A percentile compares a stretch with the other conserved stretches of the same genome.
Evolutionary conservation across 2,797 vertebrate genomes (phyloP).

Genomic region (Pangasius larnaudii): DNA sequence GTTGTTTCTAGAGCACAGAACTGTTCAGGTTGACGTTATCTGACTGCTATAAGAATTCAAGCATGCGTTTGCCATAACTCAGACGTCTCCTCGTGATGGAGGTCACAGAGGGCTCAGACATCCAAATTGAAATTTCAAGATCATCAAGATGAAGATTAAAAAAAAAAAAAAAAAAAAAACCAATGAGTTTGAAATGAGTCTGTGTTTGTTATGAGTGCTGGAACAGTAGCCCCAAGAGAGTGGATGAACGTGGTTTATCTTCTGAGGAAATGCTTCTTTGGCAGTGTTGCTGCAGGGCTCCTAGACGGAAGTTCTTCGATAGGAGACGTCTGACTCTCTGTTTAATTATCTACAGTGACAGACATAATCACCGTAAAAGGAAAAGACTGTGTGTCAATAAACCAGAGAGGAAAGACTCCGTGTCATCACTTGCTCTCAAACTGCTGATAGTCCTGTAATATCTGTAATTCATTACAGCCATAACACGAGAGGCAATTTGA

Average conservation of each 20-base stretch:
- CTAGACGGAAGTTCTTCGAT: constrained; percentile 45
- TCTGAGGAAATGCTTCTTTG: constrained; percentile 54
- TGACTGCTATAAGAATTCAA: neutral
- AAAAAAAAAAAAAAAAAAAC: neutral
- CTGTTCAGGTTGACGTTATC: neutral
- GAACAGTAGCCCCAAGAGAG: constrained; percentile 36
- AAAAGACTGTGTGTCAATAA: constrained; percentile 35
- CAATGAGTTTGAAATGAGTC: neutral
- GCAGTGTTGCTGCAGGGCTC: constrained; percentile 40
- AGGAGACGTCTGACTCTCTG: constrained; percentile 28
- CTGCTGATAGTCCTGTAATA: constrained; percentile 29
- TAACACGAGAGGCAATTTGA: neutral
- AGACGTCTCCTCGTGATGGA: neutral
- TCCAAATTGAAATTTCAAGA: constrained; percentile 16
- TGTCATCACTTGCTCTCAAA: constrained; percentile 20
- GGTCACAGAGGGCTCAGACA: constrained; percentile 25
- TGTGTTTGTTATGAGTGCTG: constrained; percentile 23
- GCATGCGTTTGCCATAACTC: neutral
- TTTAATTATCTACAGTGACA: constrained; percentile 36
- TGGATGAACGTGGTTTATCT: constrained; percentile 46
- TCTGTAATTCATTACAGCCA: constrained; percentile 26
- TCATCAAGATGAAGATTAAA: constrained; percentile 23
- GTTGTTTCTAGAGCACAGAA: neutral
- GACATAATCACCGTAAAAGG: constrained; percentile 39
- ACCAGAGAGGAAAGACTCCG: constrained; percentile 27